phyloP scores from a whole-genome alignment of 2,888 invertebrate genomes.

The Litoditis marina region DNA sequence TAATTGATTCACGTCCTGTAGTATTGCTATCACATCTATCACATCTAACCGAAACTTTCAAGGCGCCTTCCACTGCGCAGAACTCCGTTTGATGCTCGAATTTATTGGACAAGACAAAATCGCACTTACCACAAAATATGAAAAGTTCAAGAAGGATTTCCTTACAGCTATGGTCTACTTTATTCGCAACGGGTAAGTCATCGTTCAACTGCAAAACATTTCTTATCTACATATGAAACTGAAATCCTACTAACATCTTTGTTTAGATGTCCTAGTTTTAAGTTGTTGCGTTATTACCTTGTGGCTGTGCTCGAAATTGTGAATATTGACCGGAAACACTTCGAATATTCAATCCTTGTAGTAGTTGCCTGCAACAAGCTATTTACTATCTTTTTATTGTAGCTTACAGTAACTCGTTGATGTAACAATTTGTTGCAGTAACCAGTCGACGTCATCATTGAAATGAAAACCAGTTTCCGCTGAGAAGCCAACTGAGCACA shows the following conservation, averaged over 20 bases:
- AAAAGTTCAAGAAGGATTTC: constrained; percentile 23
- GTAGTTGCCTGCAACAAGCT: too few species aligned
- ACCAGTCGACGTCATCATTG: constrained; percentile 16
- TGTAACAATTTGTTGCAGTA: constrained; percentile 6
- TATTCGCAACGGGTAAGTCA: constrained; percentile 25
- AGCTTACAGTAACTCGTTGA: neutral
- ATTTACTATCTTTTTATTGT: too few species aligned
- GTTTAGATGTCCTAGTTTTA: neutral
- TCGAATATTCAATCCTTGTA: too few species aligned
- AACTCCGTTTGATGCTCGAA: constrained; percentile 32
- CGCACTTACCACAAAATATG: constrained; percentile 32
- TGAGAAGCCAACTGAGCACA: constrained; percentile 18
- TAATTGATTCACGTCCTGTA: too few species aligned
- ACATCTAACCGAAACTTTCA: neutral
- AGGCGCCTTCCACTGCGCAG: constrained; percentile 34
- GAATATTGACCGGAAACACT: too few species aligned
- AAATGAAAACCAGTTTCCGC: constrained; percentile 28
- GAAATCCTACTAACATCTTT: neutral
- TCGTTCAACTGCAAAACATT: neutral
- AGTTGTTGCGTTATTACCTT: too few species aligned
- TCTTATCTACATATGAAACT: constrained; percentile 4
- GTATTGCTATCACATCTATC: too few species aligned
- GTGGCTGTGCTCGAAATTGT: too few species aligned
- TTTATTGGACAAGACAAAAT: constrained; percentile 26
- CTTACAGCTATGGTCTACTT: constrained; percentile 26